Percentiles rank a stretch among this genome's conserved stretches.
These are phyloP conservation scores for Didymodactylos carnosus DNA, from an alignment of 2,888 invertebrate species.

Conservation along the genomic window DNA sequence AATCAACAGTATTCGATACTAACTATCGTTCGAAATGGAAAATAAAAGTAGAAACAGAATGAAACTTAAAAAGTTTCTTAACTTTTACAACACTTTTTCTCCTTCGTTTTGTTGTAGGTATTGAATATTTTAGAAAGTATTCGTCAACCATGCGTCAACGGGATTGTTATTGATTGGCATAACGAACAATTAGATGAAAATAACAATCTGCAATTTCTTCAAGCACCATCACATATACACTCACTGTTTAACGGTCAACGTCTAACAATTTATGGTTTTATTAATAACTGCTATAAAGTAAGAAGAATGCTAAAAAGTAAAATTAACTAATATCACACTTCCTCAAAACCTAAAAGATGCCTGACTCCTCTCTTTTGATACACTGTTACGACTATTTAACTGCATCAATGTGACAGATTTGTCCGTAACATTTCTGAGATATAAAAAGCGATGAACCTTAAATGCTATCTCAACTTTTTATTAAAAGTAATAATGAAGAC, in stretches of 20 bases:
- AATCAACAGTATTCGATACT: background rate
- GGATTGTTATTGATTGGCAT: conserved; percentile 28
- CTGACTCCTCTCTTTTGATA: too few relatives aligned
- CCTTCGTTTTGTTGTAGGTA: too few relatives aligned
- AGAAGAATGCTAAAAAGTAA: too few relatives aligned
- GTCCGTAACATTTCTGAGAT: too few relatives aligned
- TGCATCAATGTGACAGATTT: too few relatives aligned
- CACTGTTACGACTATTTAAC: too few relatives aligned
- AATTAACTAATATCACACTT: too few relatives aligned
- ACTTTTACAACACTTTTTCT: background rate
- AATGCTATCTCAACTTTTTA: too few relatives aligned
- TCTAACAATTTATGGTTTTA: conserved; percentile 30
- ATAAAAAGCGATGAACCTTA: too few relatives aligned
- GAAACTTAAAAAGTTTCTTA: too few relatives aligned
- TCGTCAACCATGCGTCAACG: conserved; percentile 26
- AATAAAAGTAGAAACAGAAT: conserved; percentile 15
- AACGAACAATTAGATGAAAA: background rate
- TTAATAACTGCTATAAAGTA: conserved; percentile 27
- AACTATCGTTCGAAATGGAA: conserved; percentile 1
- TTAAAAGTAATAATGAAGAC: too few relatives aligned
- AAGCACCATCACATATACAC: conserved; percentile 26
- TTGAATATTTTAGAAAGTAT: conserved; percentile 23
- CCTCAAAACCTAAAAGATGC: too few relatives aligned
- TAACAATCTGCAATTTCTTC: background rate
- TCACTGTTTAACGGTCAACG: conserved; percentile 32